Evolutionary conservation across 2,797 vertebrate genomes (phyloP).

Genomic region (Characodon lateralis): DNA sequence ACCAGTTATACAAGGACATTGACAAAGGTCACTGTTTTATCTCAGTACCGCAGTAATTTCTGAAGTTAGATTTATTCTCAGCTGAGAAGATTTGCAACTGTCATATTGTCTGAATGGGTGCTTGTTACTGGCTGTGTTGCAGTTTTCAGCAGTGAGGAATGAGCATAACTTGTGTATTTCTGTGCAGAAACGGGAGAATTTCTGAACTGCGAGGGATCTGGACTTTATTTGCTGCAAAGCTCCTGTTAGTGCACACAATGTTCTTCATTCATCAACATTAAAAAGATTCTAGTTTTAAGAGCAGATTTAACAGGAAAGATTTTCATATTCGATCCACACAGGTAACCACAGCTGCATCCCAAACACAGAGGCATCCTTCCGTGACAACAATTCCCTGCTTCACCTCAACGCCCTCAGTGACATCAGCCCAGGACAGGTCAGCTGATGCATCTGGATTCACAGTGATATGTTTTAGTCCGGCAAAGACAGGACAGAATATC

Average conservation of each 20-base stretch:
- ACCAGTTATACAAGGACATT: constrained; percentile 98
- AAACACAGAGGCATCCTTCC: constrained; percentile 95
- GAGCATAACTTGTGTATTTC: constrained; percentile 30
- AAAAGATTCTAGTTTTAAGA: neutral
- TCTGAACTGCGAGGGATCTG: constrained; percentile 97
- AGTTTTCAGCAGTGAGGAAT: constrained; percentile 13
- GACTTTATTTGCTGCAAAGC: constrained; percentile 95
- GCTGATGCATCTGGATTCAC: constrained; percentile 57
- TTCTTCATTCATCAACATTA: neutral
- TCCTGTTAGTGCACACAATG: constrained; percentile 89
- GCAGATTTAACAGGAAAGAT: neutral
- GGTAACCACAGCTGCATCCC: constrained; percentile 98
- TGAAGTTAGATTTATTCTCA: constrained; percentile 17
- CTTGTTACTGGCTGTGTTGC: constrained; percentile 15
- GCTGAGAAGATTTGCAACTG: constrained; percentile 29
- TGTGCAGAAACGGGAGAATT: constrained; percentile 93
- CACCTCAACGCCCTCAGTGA: constrained; percentile 91
- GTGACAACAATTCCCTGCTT: constrained; percentile 94
- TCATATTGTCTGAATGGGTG: constrained; percentile 8
- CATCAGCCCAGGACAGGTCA: constrained; percentile 93
- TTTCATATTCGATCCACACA: constrained; percentile 56
- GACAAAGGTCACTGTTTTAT: constrained; percentile 88
- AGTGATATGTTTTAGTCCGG: constrained; percentile 52
- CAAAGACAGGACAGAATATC: constrained; percentile 49
- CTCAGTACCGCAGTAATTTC: constrained; percentile 46